Evolutionary conservation across 2,113 vertebrate species (phyloP).

Genomic region (Ploceus nigricollis): DNA sequence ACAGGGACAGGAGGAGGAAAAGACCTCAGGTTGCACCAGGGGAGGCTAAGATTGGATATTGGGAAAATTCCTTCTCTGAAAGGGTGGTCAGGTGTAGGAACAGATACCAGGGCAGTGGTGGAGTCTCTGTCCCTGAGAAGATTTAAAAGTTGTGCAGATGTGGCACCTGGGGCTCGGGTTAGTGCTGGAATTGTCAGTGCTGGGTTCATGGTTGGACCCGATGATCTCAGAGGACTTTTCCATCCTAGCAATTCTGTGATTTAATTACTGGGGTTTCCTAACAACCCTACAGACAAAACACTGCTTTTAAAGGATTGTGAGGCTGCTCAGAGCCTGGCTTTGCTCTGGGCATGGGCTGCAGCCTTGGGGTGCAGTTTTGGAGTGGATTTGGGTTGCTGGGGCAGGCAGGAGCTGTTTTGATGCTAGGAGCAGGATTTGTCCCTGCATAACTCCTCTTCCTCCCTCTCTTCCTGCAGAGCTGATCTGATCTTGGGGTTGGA

Average conservation of each 20-base stretch:
- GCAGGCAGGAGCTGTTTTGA: neutral
- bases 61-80: neutral
- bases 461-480: neutral
- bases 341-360: neutral
- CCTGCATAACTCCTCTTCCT: neutral
- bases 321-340: neutral
- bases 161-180: neutral
- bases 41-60: too few relatives aligned
- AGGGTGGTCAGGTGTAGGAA: neutral
- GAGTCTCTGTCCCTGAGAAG: neutral
- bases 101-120: neutral
- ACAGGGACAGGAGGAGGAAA: neutral
- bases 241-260: neutral
- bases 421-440: neutral
- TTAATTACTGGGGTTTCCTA: neutral
- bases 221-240: neutral
- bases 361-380: neutral
- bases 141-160: neutral
- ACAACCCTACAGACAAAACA: neutral
- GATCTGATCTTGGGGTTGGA: neutral
- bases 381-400: neutral
- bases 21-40: accelerated
- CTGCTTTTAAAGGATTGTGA: neutral
- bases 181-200: neutral
- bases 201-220: neutral